Evolutionary conservation across 2,888 invertebrate genomes (phyloP).

Genomic region (Tetragonisca angustula): DNA sequence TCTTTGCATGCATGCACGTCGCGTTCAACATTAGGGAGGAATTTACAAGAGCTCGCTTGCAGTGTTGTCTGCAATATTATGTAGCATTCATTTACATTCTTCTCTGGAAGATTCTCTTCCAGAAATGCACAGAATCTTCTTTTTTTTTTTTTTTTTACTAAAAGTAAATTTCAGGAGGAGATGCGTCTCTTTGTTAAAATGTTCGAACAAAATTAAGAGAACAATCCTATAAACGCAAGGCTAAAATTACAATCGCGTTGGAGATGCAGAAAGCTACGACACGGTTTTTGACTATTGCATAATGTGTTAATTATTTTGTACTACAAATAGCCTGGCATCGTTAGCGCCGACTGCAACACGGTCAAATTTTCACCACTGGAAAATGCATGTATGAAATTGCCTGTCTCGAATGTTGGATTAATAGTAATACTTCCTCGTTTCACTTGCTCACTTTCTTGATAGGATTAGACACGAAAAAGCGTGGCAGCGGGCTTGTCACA

Average conservation of each 20-base stretch:
- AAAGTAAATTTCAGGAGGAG: background rate
- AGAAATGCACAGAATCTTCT: background rate
- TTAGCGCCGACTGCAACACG: constrained; percentile 5
- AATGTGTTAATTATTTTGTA: constrained; percentile 26
- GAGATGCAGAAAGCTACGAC: background rate
- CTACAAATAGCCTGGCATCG: constrained; percentile 14
- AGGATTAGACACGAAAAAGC: background rate
- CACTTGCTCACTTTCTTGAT: constrained; percentile 1
- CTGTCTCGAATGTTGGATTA: background rate
- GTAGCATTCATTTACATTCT: background rate
- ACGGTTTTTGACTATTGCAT: constrained; percentile 10
- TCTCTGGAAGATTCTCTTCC: background rate
- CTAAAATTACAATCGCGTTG: background rate
- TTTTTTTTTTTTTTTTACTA: background rate
- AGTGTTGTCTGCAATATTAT: background rate
- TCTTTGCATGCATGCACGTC: constrained; percentile 9
- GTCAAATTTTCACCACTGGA: constrained; percentile 18
- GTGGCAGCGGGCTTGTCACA: too few species aligned
- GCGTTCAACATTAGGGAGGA: background rate
- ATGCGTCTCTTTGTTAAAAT: too few species aligned
- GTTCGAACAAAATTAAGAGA: too few species aligned
- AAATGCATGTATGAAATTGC: constrained; percentile 18
- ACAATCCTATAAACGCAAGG: background rate
- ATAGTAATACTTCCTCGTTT: constrained; percentile 2
- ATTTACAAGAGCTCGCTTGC: background rate